Evolutionary conservation across 2,888 invertebrate genomes (phyloP), one percentile per base, ranked within the genome.

Genomic region (Hermaeophaga mercurialis): DNA sequence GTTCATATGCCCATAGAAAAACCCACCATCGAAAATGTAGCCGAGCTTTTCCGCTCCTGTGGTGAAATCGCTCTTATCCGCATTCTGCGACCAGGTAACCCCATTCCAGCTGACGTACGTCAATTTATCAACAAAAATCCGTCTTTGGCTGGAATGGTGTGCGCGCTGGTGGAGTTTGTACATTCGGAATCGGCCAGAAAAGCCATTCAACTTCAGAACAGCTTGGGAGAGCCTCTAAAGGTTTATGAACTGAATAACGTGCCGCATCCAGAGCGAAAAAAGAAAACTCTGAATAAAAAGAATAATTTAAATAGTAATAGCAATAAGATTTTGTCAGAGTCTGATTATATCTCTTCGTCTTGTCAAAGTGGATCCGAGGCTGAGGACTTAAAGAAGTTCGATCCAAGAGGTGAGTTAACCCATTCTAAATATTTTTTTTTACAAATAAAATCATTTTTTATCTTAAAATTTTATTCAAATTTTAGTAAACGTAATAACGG

Each of bases 101-200:
- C 93, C 7, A 88, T 94, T 48, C 95, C 96, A 1, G 89, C 92
- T 2, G 95, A 96, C 78, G 90, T 95, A 15, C 85, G 94, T 54
- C 92, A 91, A 75, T 93, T 94, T 75, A 87, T 94, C 70, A 90
- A 90, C 72, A 94, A 94, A 74, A 91, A 94, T 73, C 94, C 94
- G 15, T 92, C 91, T 72, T 82, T 95, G 74, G 89, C 89, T 64
- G 89, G 89, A 69, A 86, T 89, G 79, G 87, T 93, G 74, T 93
- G 92, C 76, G 96, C 95, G 11, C 81, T 96, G 67, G 88, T 96
- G 31, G 96, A 96, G 79, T 96, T 94, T 75, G 90, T 92, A 47
- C 87, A 90, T 65, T 91, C 93, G 1, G 91, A 92, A 64, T 85
- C 90, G 9, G 96, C 96, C 0, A 84, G 92, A 66, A 86, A 86